A percentile compares a stretch with the other conserved stretches of the same genome.
Conservation (phyloP, 2,797 vertebrate species). For the Gambusia yucatana region DNA sequence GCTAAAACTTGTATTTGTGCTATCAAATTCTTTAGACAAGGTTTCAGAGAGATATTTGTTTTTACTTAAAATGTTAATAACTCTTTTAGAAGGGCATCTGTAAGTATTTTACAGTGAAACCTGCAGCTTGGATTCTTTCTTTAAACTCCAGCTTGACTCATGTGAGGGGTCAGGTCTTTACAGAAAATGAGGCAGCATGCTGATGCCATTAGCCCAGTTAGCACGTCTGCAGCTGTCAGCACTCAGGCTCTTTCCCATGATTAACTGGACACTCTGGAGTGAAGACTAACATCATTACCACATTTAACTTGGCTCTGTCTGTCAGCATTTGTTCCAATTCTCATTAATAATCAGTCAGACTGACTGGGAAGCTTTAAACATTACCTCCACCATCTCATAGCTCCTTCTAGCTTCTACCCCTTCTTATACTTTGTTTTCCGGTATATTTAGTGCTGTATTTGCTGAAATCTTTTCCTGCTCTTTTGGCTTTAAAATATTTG, state of each 20-base stretch:
- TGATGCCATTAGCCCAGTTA: constrained; percentile 1
- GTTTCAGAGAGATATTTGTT: neutral
- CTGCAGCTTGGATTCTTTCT: neutral
- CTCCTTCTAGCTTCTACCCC: neutral
- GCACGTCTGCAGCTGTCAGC: constrained; percentile 19
- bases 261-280: constrained; percentile 36
- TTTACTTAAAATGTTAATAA: neutral
- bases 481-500: neutral
- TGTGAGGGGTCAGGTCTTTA: neutral
- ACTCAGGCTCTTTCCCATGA: constrained; percentile 22
- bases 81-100: neutral
- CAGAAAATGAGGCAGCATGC: neutral
- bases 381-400: neutral
- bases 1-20: neutral
- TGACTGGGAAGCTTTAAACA: neutral
- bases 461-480: neutral
- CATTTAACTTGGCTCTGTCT: constrained; percentile 32
- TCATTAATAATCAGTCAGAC: constrained; percentile 8
- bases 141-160: neutral
- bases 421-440: neutral
- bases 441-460: neutral
- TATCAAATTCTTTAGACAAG: neutral
- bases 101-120: neutral
- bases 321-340: neutral
- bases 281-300: constrained; percentile 41